Conservation (phyloP, 1,140 invertebrate genomes). For the Drosophila pseudoananassae region DNA sequence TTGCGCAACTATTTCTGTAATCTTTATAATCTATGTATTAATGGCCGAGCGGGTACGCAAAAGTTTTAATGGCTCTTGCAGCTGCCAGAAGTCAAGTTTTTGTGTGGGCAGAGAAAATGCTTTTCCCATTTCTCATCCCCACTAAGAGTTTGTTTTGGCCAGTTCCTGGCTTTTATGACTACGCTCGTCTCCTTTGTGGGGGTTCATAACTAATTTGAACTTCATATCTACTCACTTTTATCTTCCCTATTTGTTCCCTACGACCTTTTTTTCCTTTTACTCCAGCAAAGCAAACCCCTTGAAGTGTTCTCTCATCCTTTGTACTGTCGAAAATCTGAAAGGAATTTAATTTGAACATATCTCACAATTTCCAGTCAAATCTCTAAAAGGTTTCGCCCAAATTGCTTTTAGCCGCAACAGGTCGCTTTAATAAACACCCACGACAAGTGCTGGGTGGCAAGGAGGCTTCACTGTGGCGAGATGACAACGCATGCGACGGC, state of each 20-base stretch:
- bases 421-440: conserved; percentile 68
- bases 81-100: conserved; percentile 71
- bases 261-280: conserved; percentile 28
- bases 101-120: conserved; percentile 35
- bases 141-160: conserved; percentile 57
- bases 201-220: conserved; percentile 79
- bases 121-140: conserved; percentile 37
- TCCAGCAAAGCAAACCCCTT: conserved; percentile 14
- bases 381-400: conserved; percentile 15
- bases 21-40: conserved; percentile 77
- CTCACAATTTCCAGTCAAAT: conserved; percentile 57
- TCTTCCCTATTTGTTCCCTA: conserved; percentile 53
- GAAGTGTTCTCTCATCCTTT: conserved; percentile 18
- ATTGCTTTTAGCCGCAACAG: conserved; percentile 57
- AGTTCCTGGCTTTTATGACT: conserved; percentile 35
- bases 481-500: conserved; percentile 54
- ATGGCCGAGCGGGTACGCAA: conserved; percentile 60
- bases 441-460: conserved; percentile 7
- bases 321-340: conserved; percentile 27
- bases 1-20: conserved; percentile 70
- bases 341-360: conserved; percentile 68
- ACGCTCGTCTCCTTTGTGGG: conserved; percentile 53
- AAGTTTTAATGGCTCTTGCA: conserved; percentile 76
- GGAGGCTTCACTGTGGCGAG: conserved; percentile 13
- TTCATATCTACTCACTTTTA: conserved; percentile 64